Base-by-base conservation (phyloP, 2,797 vertebrate genomes). In the Protosalanx chinensis region DNA sequence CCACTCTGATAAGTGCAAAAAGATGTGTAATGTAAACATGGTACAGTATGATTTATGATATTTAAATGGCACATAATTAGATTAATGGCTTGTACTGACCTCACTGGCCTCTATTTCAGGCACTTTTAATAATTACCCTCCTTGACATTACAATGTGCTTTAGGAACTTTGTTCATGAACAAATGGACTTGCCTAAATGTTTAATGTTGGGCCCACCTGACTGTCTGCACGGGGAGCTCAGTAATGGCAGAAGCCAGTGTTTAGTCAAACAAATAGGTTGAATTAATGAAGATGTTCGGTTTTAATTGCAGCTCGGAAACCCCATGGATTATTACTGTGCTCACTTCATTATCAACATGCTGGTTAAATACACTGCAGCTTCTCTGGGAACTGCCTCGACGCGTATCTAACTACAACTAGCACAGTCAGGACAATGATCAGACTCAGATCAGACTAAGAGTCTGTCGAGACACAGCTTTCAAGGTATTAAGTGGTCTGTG, bases 21-120 rank as follows among this genome's bases (percentile, higher is more conserved):
- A 79, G 82, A 88, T 79, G 82, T 88, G 83, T 86, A 89, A 88
- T 72, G 83, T 91, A 91, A 92, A 92, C 88, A 91, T 86, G 80
- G 80, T 81, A 76, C 68, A 78, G 72, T 79, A 70, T 86, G 81
- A 91, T 91, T 78, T 82, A 88, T 88, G 81, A 84, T 76, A 81
- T 86, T 83, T 82, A 87, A 88, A 89, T 82, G 76, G 81, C 75
- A 77, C 63, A 73, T 70, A 84, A 79, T 88, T 84, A 81, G 79
- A 88, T 85, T 84, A 86, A 89, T 88, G 84, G 79, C 68, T 80
- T 81, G 70, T 79, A 79, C 76, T 65, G 70, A 77, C 75, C 74
- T 73, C 66, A 12, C 56, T 83, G 81, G 89, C 85, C 82, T 82
- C 81, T 72, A 86, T 85, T 89, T 88, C 82, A 84, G 58, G 74